Conservation (phyloP, 1,140 invertebrate genomes). For the Daktulosphaira vitifoliae region DNA sequence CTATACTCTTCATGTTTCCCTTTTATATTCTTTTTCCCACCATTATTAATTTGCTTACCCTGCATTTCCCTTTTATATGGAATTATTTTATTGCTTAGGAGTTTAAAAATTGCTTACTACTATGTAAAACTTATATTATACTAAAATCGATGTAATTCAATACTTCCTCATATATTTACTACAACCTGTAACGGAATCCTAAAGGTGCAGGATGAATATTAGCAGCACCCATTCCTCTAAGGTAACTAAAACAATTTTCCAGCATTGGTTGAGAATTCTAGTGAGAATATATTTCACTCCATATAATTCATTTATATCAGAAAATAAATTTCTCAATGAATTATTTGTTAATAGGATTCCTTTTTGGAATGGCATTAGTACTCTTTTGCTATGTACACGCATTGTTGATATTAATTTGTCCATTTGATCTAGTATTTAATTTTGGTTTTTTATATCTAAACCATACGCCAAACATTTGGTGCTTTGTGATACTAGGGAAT, state of each 20-base stretch:
- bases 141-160: no score
- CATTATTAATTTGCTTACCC: no score
- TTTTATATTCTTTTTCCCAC: no score
- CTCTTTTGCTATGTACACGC: slow-evolving; percentile 11
- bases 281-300: slow-evolving; percentile 36
- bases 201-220: slow-evolving; percentile 31
- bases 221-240: slow-evolving; percentile 37
- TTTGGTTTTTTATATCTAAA: slow-evolving; percentile 2
- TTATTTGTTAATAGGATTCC: slow-evolving; percentile 21
- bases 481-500: slow-evolving; percentile 5
- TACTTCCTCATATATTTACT: no score
- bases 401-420: slow-evolving; percentile 9
- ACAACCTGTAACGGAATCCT: no score
- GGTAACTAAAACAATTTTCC: slow-evolving; percentile 38
- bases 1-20: no score
- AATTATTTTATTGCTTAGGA: no score
- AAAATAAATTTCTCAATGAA: slow-evolving; percentile 24
- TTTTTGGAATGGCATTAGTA: slow-evolving; percentile 34
- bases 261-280: slow-evolving; percentile 38
- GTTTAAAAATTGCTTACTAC: no score
- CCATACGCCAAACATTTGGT: slow-evolving; percentile 4
- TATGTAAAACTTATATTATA: no score
- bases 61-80: no score
- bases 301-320: slow-evolving; percentile 7
- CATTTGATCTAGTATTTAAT: slow-evolving; percentile 11